phyloP scores from a whole-genome alignment of 2,113 vertebrate genomes.

The Anolis carolinensis region DNA sequence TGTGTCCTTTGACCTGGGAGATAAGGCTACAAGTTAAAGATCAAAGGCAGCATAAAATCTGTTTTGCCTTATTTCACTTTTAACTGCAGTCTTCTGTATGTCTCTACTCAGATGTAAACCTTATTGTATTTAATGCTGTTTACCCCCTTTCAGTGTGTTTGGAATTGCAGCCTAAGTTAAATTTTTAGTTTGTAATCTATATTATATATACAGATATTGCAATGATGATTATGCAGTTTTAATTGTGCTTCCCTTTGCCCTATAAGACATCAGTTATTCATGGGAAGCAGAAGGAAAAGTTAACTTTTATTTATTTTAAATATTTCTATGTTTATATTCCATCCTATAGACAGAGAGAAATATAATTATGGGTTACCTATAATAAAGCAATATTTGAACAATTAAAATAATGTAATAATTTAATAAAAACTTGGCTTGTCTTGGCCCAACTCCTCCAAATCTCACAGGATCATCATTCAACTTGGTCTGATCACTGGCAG shows the following conservation, averaged over 20 bases:
- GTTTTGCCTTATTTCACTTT: constrained; percentile 74
- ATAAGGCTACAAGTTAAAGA: constrained; percentile 85
- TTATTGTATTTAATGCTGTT: neutral
- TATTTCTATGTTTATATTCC: no score
- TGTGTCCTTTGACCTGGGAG: constrained; percentile 79
- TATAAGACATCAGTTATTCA: no score
- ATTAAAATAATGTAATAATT: no score
- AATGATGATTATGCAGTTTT: constrained; percentile 43
- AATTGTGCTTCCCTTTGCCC: constrained; percentile 4
- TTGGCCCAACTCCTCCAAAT: no score
- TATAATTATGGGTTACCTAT: no score
- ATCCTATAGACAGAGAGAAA: no score
- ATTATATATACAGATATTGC: constrained; percentile 38
- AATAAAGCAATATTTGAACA: no score
- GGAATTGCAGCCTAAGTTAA: constrained; percentile 36
- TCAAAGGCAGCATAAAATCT: constrained; percentile 79
- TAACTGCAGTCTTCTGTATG: constrained; percentile 18
- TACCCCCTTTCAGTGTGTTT: neutral
- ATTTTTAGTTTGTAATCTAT: constrained; percentile 55
- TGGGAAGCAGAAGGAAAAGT: no score
- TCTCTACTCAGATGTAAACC: neutral
- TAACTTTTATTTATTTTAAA: no score
- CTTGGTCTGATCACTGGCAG: no score
- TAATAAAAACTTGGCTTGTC: no score
- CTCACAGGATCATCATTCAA: no score